Base-by-base conservation (phyloP, 2,113 vertebrate species). In the Camelus bactrianus region DNA sequence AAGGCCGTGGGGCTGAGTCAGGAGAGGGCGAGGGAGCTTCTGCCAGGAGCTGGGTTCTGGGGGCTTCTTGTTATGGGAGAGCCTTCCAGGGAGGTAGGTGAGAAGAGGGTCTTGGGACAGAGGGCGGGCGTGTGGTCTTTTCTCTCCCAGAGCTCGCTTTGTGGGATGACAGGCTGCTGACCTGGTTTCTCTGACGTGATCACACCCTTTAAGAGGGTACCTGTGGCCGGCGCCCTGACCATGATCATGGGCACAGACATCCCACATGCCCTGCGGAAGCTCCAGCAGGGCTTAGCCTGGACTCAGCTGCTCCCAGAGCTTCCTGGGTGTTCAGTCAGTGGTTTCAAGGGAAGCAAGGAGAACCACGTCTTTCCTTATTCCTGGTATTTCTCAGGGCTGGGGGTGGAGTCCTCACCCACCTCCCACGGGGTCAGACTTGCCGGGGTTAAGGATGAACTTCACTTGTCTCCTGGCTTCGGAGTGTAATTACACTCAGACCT, bases 121-220 rank as follows among this genome's bases (percentile, higher is more conserved):
- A 81, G 46, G 0, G 19, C 52, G 35, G 30, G 38, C 67, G 19
- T 73, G 70, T 52, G 10, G 9, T 28, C 8, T 62, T 85, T 92
- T 94, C 70, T 83, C 69, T 92, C 48, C 73, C 24, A 79, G 48
- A 22, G 22, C 96, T 85, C 62, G 64, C 22, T 69, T 87, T 35
- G 79, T 86, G 58, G 38, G 82, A 77, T 72, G 89, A 56, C 52
- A 86, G 95, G 88, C 12, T 92, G 22, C n/a, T 48, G 12, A 11
- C 56, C 62, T 81, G 56, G 65, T 96, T 93, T 72, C 82, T 89
- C 86, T 90, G 28, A 82, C 54, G 14, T 93, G 38, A 69, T 60
- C 10, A 83, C 82, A 65, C 6, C 28, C 46, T 64, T 75, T 72
- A 52, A 73, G 26, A 30, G 60, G 12, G 60, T 22, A 13, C 38